phyloP scores from a whole-genome alignment of 1,140 invertebrate genomes.

The Oscheius sp. region DNA sequence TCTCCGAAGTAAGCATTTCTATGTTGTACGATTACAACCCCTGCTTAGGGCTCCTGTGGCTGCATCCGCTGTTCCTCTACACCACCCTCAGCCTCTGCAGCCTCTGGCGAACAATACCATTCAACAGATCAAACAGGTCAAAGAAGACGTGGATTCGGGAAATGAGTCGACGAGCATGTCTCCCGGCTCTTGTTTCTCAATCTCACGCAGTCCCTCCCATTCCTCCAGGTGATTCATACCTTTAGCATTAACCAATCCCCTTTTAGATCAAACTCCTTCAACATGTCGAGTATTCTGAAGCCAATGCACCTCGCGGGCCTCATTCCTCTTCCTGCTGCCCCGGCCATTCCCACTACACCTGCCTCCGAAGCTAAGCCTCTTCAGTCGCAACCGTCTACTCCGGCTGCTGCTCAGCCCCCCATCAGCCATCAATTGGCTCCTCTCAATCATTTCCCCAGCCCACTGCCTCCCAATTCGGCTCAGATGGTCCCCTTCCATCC shows the following conservation, averaged over 20 bases:
- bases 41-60: too few relatives aligned
- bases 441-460: too few relatives aligned
- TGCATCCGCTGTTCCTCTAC: too few relatives aligned
- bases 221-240: neutral
- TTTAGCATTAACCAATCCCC: neutral
- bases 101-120: too few relatives aligned
- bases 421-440: too few relatives aligned
- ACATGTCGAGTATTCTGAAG: neutral
- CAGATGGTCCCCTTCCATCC: neutral
- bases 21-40: too few relatives aligned
- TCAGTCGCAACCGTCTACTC: neutral
- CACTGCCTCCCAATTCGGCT: neutral
- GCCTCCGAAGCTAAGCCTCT: too few relatives aligned
- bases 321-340: neutral
- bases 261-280: conserved; percentile 6
- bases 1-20: too few relatives aligned
- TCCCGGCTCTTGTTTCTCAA: neutral
- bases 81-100: too few relatives aligned
- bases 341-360: neutral
- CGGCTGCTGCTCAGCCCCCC: too few relatives aligned
- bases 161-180: neutral
- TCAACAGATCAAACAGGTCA: neutral
- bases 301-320: neutral
- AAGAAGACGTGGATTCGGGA: neutral
- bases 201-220: neutral